Conservation (phyloP, 2,888 invertebrate genomes). For the Hesperia comma region DNA sequence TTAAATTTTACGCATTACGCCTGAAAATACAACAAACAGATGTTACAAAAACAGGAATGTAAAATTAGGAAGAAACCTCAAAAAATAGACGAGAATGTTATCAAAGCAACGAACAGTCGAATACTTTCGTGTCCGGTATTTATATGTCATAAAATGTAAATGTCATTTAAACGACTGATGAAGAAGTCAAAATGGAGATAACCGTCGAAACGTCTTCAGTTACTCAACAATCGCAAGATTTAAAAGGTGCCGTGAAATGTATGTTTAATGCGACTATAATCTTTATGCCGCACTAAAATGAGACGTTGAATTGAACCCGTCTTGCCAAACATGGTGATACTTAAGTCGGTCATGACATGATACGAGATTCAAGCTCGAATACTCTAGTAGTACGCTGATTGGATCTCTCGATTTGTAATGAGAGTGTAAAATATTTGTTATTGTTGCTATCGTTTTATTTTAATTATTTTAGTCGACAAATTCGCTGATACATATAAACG, state of each 20-base stretch:
- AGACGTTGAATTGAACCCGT: slow-evolving; percentile 41
- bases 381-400: neutral
- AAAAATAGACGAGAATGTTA: no score
- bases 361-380: slow-evolving; percentile 26
- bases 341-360: slow-evolving; percentile 42
- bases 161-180: neutral
- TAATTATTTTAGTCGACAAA: no score
- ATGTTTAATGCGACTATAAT: slow-evolving; percentile 17
- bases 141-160: no score
- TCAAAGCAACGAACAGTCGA: no score
- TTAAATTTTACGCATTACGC: no score
- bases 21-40: no score
- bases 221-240: slow-evolving; percentile 2
- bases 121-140: no score
- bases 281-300: slow-evolving; percentile 39
- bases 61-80: no score
- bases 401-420: neutral
- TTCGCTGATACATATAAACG: no score
- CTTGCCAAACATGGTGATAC: slow-evolving; percentile 41
- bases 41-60: no score
- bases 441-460: no score
- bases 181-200: neutral
- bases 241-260: slow-evolving; percentile 5
- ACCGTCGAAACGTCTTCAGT: neutral
- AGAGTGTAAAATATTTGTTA: no score